Base-by-base conservation (phyloP, 2,113 vertebrate species). In the Plectropomus leopardus region DNA sequence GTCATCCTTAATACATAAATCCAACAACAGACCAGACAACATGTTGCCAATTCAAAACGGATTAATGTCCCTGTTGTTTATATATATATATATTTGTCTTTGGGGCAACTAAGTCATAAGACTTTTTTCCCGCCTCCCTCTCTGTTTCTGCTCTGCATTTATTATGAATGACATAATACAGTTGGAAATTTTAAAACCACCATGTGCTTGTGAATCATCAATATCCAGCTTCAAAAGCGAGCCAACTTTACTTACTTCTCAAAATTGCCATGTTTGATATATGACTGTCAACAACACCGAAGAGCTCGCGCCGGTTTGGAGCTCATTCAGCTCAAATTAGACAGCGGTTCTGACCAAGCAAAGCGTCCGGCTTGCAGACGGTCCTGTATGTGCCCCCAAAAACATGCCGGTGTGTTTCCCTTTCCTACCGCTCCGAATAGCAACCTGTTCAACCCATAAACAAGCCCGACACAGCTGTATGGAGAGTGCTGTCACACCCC, bases 1-100 rank as follows among this genome's bases (percentile, higher is more conserved):
- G 95, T 98, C 95, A 97, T 90, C 94, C 88, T 34, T 76, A 85
- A 92, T 73, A 82, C 88, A 86, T 73, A 86, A 90, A 86, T 80
- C 88, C 91, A 75, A 80, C 76, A 90, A 78, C 61, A 61, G 68
- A 82, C 51, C 50, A 16, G 61, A 57, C 75, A 80, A 76, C 76
- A 86, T 80, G 72, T 76, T 84, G 85, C 57, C 63, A 42, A 59
- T 79, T 72, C 54, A 82, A 84, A 16, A 42, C 24, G 77, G 88
- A 85, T 92, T 87, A 90, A 34, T 69, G 48, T 30, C 23, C 26
- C 16, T 11, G 4, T 36, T 44, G 17, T 4, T 45, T 47, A 16
- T 5, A 30, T 42, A 16, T 19, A 45, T 58, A 77, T n/a, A n/a
- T n/a, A n/a, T n/a, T n/a, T n/a, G n/a, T 21, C 40, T 61, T 19